These are phyloP conservation scores for Ictalurus punctatus DNA, from an alignment of 2,113 vertebrate species.

Conservation along the genomic window DNA sequence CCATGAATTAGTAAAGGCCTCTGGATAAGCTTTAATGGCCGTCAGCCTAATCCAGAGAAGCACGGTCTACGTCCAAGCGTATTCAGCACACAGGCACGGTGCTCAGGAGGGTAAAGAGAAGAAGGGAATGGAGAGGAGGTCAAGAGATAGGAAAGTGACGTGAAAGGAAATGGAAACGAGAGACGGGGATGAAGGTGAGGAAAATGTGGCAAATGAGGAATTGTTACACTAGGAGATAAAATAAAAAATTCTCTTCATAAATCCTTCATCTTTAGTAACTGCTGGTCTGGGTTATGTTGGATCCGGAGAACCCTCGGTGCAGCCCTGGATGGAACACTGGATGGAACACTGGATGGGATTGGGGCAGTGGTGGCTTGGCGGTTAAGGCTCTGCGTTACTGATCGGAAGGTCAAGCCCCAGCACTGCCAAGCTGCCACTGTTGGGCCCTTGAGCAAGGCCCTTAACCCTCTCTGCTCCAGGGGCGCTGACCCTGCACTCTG, in stretches of 20 bases:
- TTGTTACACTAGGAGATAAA: not conserved
- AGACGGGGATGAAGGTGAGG: not conserved
- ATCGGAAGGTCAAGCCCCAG: no score
- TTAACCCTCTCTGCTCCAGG: no score
- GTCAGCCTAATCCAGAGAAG: slow-evolving; percentile 54
- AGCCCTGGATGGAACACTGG: not conserved
- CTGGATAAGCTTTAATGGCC: slow-evolving; percentile 71
- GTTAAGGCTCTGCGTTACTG: no score
- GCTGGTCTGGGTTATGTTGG: not conserved
- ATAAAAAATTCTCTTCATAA: no score
- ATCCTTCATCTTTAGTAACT: not conserved
- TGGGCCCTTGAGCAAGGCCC: no score
- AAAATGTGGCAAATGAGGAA: not conserved
- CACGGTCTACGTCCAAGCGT: slow-evolving; percentile 23
- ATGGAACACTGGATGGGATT: no score
- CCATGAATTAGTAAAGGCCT: slow-evolving; percentile 74
- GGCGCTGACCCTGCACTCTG: no score
- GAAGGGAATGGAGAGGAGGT: slow-evolving; percentile 14
- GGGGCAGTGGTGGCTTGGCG: no score
- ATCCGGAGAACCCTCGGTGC: not conserved
- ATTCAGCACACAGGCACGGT: slow-evolving; percentile 39
- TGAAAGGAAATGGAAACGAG: not conserved
- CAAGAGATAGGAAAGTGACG: slow-evolving; percentile 6
- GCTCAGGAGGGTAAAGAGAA: slow-evolving; percentile 19
- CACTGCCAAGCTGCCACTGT: no score